Conservation (phyloP, 2,113 vertebrate genomes). For the Erinaceus europaeus region DNA sequence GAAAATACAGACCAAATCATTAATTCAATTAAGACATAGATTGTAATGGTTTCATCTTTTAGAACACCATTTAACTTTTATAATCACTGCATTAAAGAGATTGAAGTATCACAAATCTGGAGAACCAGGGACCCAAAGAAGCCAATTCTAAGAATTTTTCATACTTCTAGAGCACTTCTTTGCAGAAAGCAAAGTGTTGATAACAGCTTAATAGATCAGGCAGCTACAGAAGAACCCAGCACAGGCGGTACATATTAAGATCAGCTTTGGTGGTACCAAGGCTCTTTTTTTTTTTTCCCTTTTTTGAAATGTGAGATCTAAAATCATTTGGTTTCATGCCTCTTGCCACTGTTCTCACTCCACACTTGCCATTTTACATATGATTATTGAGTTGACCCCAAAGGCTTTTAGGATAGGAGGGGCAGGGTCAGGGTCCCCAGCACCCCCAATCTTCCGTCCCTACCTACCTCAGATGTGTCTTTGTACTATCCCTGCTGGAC, state of each 20-base stretch:
- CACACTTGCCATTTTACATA: constrained; percentile 80
- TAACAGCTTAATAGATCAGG: constrained; percentile 44
- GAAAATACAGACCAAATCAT: neutral
- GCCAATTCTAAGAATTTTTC: neutral
- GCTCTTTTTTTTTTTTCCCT: neutral
- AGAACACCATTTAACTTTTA: neutral
- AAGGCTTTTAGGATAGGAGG: constrained; percentile 75
- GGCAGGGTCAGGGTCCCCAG: constrained; percentile 81
- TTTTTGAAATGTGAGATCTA: constrained; percentile 78
- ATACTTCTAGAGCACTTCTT: constrained; percentile 25
- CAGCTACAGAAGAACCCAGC: constrained; percentile 18
- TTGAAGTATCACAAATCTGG: neutral
- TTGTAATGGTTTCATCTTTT: neutral
- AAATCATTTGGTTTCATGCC: constrained; percentile 76
- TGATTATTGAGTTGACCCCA: constrained; percentile 81
- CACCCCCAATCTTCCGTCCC: constrained; percentile 57
- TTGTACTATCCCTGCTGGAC: constrained; percentile 89
- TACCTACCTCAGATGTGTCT: constrained; percentile 84
- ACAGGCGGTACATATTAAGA: constrained; percentile 70
- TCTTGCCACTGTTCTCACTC: constrained; percentile 72
- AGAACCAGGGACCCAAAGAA: neutral
- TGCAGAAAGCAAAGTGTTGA: constrained; percentile 35
- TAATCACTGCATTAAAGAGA: neutral
- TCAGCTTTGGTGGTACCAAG: constrained; percentile 39
- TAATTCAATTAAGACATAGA: neutral